phyloP scores from a whole-genome alignment of 1,140 invertebrate genomes.

The Bombus sylvicola region DNA sequence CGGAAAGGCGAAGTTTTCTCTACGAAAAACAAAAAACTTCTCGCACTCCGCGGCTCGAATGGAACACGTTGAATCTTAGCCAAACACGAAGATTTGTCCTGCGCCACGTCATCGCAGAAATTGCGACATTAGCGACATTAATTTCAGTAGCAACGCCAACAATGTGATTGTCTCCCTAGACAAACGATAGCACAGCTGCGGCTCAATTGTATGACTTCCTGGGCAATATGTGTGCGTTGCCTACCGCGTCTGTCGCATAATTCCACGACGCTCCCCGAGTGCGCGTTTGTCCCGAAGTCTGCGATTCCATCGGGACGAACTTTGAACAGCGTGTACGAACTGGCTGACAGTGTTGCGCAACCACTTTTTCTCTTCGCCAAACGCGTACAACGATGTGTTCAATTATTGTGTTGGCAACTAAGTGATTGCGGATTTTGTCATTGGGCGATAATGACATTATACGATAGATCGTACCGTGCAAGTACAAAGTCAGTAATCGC shows the following conservation, averaged over 20 bases:
- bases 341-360: not conserved
- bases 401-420: no score
- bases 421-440: no score
- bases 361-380: not conserved
- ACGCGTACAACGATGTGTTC: no score
- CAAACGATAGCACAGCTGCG: slow-evolving; percentile 26
- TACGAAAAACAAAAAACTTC: no score
- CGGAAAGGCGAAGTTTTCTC: no score
- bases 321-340: slow-evolving; percentile 3
- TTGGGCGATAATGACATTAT: no score
- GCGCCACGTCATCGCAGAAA: not conserved
- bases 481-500: no score
- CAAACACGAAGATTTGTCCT: not conserved
- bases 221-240: slow-evolving; percentile 2
- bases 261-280: slow-evolving; percentile 15
- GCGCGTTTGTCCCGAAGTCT: slow-evolving; percentile 20
- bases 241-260: slow-evolving; percentile 14
- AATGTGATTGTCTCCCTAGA: slow-evolving; percentile 10
- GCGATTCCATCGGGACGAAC: slow-evolving; percentile 20
- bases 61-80: no score
- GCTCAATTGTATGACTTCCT: slow-evolving; percentile 15
- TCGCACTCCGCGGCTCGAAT: no score
- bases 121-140: slow-evolving; percentile 20
- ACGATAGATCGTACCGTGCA: no score
- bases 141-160: not conserved